A percentile compares a stretch with the other conserved stretches of the same genome.
phyloP scores from a whole-genome alignment of 1,140 invertebrate genomes.

The Halictus rubicundus region DNA sequence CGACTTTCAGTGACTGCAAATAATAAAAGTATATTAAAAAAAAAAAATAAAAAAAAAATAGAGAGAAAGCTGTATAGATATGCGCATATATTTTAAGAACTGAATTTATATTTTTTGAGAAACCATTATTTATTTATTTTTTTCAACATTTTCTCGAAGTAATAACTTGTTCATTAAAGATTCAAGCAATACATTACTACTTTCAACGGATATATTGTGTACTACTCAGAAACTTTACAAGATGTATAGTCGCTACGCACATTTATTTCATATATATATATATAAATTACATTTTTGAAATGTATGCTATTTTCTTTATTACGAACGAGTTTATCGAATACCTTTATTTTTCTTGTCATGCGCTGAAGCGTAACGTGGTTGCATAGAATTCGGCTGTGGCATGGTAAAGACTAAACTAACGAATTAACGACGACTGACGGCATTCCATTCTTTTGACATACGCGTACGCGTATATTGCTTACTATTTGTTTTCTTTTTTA shows the following conservation, averaged over 20 bases:
- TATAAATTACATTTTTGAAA: not conserved
- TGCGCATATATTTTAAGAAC: not conserved
- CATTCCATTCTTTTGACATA: constrained; percentile 36
- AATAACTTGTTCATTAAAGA: constrained; percentile 8
- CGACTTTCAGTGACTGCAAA: not conserved
- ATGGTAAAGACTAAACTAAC: constrained; percentile 11
- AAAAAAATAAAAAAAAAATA: not conserved
- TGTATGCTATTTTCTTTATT: not conserved
- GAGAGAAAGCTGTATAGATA: not conserved
- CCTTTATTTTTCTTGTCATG: not conserved
- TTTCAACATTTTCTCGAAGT: not conserved
- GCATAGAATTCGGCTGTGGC: constrained; percentile 25
- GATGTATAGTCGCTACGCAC: not conserved
- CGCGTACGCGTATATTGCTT: not conserved
- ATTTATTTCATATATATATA: constrained; percentile 16
- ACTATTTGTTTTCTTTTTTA: not conserved
- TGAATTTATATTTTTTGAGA: not conserved
- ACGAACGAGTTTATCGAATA: not conserved
- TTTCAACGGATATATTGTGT: not conserved
- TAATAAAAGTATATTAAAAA: not conserved
- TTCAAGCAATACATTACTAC: constrained; percentile 10
- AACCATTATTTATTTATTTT: not conserved
- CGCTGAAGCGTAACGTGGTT: not conserved
- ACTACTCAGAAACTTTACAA: not conserved
- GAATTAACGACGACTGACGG: constrained; percentile 1